Percentiles rank a stretch among this genome's conserved stretches.
Conservation (phyloP, 2,113 vertebrate species). For the Rhineura floridana region DNA sequence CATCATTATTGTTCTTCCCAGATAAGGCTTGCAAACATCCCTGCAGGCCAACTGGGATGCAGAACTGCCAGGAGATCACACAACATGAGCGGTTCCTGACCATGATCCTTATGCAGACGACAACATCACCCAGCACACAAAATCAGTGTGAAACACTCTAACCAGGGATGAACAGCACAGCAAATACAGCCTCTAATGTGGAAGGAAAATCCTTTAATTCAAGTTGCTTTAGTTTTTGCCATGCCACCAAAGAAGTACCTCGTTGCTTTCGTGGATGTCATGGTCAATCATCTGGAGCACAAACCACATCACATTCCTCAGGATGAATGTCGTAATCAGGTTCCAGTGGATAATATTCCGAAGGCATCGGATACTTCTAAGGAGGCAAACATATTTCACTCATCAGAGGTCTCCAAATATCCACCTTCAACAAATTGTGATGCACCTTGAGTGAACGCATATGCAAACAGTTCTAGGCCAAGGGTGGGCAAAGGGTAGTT, state of each 20-base stretch:
- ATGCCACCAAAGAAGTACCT: conserved; percentile 76
- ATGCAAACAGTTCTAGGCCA: neutral
- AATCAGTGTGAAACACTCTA: neutral
- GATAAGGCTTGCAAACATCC: neutral
- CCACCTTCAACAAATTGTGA: neutral
- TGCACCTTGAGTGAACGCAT: neutral
- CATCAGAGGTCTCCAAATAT: neutral
- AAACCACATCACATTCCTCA: conserved; percentile 95
- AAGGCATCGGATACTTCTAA: conserved; percentile 95
- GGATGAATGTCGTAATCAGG: conserved; percentile 95
- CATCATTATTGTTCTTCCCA: neutral
- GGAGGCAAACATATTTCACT: neutral
- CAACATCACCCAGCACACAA: neutral
- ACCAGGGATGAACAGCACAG: neutral
- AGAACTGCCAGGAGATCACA: neutral
- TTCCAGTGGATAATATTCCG: conserved; percentile 99
- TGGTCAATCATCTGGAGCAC: conserved; percentile 95
- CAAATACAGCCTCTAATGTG: neutral
- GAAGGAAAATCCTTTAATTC: neutral
- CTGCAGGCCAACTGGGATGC: neutral
- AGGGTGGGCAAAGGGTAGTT: neutral
- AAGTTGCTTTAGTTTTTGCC: neutral
- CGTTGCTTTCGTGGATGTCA: conserved; percentile 93
- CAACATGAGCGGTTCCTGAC: neutral
- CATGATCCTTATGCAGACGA: neutral